Conservation (phyloP, 2,888 invertebrate species). For the Thecocarcelia acutangulata region DNA sequence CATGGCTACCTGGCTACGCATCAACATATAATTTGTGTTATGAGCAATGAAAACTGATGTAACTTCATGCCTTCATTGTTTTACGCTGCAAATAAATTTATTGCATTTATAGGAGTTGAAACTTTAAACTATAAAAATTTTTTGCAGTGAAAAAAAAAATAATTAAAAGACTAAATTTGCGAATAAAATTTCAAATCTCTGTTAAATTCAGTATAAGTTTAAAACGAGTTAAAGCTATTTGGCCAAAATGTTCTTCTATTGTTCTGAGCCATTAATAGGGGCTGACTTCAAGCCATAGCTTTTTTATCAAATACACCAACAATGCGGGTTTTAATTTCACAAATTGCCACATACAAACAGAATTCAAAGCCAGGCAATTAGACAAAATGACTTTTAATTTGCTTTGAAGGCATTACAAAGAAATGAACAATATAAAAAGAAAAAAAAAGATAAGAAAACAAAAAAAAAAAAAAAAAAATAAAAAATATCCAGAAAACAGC, state of each 20-base stretch:
- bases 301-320: conserved; percentile 23
- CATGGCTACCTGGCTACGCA: too few relatives aligned
- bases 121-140: too few relatives aligned
- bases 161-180: too few relatives aligned
- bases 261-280: conserved; percentile 48
- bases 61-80: too few relatives aligned
- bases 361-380: conserved; percentile 44
- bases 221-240: conserved; percentile 49
- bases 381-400: conserved; percentile 46
- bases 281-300: conserved; percentile 40
- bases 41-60: too few relatives aligned
- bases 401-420: neutral
- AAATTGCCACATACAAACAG: conserved; percentile 36
- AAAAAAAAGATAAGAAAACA: neutral
- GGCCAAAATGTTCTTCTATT: conserved; percentile 38
- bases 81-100: too few relatives aligned
- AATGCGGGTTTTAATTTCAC: conserved; percentile 56
- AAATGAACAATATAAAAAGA: neutral
- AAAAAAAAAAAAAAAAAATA: neutral
- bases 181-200: too few relatives aligned
- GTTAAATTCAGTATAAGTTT: conserved; percentile 19
- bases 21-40: too few relatives aligned
- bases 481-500: neutral
- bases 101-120: too few relatives aligned
- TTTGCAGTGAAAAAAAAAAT: too few relatives aligned